Evolutionary conservation across 2,113 vertebrate species (phyloP), one percentile per base, ranked within the genome.

Genomic region (Paracyprichromis sp.): DNA sequence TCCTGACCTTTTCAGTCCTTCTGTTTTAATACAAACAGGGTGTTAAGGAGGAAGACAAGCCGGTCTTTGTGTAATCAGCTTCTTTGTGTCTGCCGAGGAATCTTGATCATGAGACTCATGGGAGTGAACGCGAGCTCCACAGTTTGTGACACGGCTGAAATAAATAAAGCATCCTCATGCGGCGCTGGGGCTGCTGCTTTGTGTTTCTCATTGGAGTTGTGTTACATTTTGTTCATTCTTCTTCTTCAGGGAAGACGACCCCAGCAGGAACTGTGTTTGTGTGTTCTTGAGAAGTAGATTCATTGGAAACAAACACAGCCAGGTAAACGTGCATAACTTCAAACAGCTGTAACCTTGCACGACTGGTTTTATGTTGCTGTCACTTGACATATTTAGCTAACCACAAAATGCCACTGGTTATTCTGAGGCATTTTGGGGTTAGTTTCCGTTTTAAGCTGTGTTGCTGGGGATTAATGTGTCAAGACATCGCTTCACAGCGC

Each of bases 401-500:
- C 93, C 91, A 83, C 94, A 91, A 85, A 90, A 89, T 86, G 79
- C 52, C 13, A 3, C 52, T n/a, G 86, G 81, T 73, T 31, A 81
- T 63, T 85, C 29, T 86, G 24, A 36, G 54, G 84, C n/a, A 57
- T 82, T 83, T 92, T 80, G 76, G 52, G 76, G 78, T 86, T 84
- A 57, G 89, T 88, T 91, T 87, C 88, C 50, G 82, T 93, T 93
- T 93, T 90, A 83, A 85, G 86, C 52, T 4, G 66, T 84, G 92
- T 93, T 94, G 92, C 90, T 86, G 89, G 89, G 93, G 89, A 88
- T 86, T 88, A 87, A 80, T 6, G 24, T 63, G 71, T 29, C 69
- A 78, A 80, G 54, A 59, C 81, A 69, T 83, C 2, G 9, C 8
- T 47, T 54, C 34, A 86, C 84, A 29, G 43, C 1, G 17, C 11